Conservation (phyloP, 2,113 vertebrate genomes). For the Halcyon senegalensis region DNA sequence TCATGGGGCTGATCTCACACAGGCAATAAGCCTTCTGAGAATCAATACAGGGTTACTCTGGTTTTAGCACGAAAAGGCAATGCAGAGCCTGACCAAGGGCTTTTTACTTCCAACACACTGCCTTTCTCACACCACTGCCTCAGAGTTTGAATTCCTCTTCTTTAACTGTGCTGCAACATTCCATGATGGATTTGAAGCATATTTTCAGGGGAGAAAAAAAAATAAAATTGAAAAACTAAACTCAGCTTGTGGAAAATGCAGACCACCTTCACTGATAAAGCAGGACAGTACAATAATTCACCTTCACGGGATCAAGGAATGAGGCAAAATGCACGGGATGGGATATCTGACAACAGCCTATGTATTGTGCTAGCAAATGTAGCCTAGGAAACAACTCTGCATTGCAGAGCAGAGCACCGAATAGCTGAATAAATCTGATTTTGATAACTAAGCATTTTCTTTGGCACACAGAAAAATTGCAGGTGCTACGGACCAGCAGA, state of each 20-base stretch:
- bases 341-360: neutral
- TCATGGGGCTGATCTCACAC: neutral
- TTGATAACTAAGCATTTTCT: conserved; percentile 36
- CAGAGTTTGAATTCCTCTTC: neutral
- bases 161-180: neutral
- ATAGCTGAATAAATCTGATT: conserved; percentile 39
- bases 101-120: neutral
- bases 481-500: conserved; percentile 9
- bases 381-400: conserved; percentile 57
- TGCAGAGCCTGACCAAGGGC: neutral
- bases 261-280: neutral
- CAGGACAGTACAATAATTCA: neutral
- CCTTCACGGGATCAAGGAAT: neutral
- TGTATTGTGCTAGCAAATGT: conserved; percentile 5
- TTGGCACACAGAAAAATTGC: neutral
- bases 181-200: neutral
- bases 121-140: neutral
- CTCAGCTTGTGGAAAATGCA: neutral
- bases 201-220: neutral
- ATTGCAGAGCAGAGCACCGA: conserved; percentile 34
- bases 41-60: fast-evolving
- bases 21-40: neutral
- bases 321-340: neutral
- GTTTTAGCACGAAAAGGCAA: neutral
- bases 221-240: neutral